Evolutionary conservation across 1,140 invertebrate species (phyloP), one percentile per base, ranked within the genome.

Genomic region (Ostrea denselamellosa): DNA sequence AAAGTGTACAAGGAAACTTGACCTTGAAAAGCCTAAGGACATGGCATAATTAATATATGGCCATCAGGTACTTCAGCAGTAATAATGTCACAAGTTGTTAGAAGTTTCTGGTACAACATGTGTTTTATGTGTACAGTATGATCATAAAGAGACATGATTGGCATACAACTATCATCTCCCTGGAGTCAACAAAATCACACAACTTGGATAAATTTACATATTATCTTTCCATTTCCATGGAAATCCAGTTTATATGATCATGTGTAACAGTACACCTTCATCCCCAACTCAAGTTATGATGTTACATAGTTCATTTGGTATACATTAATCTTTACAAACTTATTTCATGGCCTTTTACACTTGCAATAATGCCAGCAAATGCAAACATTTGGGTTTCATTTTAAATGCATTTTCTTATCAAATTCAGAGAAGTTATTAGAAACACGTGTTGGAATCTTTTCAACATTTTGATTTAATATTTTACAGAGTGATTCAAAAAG

Each of bases 21-120:
- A 77, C 68, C 68, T 77, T 77, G 68, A 77, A 77, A 77, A 77
- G 68, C 68, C 68, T 77, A 77, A 77, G 68, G 68, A 77, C 68
- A 12, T 34, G 10, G 22, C 25, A 14, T 77, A 25, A 77, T 77
- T 77, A 25, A 77, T 77, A 77, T 25, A 77, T 44, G 34, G n/a
- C 58, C 58, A 62, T n/a, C n/a, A 77, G 5, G 28, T 77, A 77
- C 22, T 25, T 62, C 68, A 14, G 68, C 14, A 34, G 22, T 77
- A 77, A 77, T 77, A 14, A 77, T 77, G 68, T 77, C 68, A 77
- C 58, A 25, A 28, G 68, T 77, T 28, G 28, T 28, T 34, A 25
- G 25, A 77, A 77, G 68, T 28, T 77, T 77, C 68, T 77, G 68
- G 68, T 77, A 77, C 68, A 77, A 77, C 68, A 77, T 77, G 68